A percentile compares a stretch with the other conserved stretches of the same genome.
Conservation (phyloP, 2,113 vertebrate genomes). For the Centrocercus urophasianus region DNA sequence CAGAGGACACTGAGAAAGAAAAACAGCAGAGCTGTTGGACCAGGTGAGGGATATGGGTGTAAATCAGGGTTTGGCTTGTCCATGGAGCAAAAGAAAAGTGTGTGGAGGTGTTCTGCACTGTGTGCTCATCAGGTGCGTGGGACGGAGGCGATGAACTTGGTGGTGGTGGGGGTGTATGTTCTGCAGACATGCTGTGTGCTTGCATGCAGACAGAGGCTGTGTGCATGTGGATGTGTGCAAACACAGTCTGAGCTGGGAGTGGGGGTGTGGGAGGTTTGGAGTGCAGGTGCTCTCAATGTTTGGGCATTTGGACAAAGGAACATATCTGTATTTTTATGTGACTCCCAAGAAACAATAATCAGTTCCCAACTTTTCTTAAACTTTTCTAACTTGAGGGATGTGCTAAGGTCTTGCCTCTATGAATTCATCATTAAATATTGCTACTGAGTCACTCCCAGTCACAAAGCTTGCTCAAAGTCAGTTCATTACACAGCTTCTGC, state of each 20-base stretch:
- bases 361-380: neutral
- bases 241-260: accelerated
- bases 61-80: neutral
- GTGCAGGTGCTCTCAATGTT: neutral
- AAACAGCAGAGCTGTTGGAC: neutral
- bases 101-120: neutral
- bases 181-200: accelerated
- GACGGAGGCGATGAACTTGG: neutral
- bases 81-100: neutral
- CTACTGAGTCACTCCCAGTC: neutral
- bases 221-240: neutral
- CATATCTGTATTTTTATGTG: accelerated
- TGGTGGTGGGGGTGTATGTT: neutral
- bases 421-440: neutral
- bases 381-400: neutral
- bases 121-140: accelerated
- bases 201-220: neutral
- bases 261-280: too few relatives aligned
- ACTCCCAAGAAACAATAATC: neutral
- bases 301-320: neutral
- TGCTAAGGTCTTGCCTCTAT: neutral
- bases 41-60: neutral
- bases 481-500: neutral
- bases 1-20: neutral
- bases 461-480: neutral